Conservation (phyloP, 2,888 invertebrate species). For the Cynaeus angustus region DNA sequence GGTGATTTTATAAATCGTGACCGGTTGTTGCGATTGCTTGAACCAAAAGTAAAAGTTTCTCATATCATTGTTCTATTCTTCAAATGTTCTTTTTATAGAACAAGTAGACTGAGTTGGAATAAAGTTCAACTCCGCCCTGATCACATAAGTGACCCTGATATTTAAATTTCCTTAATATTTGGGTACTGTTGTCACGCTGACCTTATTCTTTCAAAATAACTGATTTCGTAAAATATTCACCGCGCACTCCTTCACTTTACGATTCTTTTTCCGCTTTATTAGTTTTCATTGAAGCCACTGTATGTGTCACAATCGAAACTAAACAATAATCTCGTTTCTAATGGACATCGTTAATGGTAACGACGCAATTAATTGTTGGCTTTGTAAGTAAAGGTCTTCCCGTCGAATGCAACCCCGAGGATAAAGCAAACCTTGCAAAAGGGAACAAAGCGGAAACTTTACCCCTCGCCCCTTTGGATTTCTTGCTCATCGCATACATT, state of each 20-base stretch:
- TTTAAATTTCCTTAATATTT: constrained; percentile 22
- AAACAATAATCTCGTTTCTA: constrained; percentile 2
- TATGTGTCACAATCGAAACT: constrained; percentile 1
- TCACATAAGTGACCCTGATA: constrained; percentile 13
- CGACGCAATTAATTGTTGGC: constrained; percentile 24
- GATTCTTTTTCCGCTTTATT: no score
- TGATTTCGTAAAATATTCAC: no score
- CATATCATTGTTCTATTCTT: constrained; percentile 22
- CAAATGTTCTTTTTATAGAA: constrained; percentile 27
- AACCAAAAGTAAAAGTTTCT: constrained; percentile 25
- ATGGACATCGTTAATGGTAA: constrained; percentile 19
- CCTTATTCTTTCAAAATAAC: background rate
- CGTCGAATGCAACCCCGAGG: background rate
- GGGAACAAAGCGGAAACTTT: background rate
- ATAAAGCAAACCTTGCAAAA: background rate
- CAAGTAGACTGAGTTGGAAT: constrained; percentile 6
- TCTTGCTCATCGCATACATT: constrained; percentile 15
- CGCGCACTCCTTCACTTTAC: no score
- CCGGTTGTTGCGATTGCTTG: constrained; percentile 16
- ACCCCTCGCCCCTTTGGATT: background rate
- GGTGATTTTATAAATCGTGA: constrained; percentile 13
- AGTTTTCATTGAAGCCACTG: no score
- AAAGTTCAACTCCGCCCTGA: constrained; percentile 11
- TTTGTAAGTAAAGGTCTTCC: constrained; percentile 15
- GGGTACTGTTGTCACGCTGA: background rate